Conservation (phyloP, 2,797 vertebrate genomes). For the Hemibagrus guttatus region DNA sequence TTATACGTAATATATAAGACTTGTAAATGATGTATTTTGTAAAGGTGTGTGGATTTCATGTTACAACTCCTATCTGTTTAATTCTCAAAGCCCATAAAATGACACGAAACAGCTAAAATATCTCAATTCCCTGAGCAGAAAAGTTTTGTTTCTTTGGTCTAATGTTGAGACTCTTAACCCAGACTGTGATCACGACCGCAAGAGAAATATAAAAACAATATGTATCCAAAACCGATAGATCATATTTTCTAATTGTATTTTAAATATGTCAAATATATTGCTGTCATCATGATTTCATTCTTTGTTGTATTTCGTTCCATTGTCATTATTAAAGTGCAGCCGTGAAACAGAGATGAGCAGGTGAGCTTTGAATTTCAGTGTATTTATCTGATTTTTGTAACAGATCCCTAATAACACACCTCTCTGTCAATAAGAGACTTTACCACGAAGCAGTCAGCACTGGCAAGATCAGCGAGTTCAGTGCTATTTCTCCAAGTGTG, state of each 20-base stretch:
- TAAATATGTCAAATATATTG: not conserved
- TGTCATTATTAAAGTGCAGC: not conserved
- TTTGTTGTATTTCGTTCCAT: not conserved
- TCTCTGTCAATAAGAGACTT: not conserved
- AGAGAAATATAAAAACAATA: not conserved
- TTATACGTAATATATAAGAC: not conserved
- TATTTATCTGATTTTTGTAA: constrained; percentile 7
- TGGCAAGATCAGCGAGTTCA: not conserved
- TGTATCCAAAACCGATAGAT: not conserved
- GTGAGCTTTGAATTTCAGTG: not conserved
- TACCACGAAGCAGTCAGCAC: not conserved
- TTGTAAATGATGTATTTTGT: not conserved
- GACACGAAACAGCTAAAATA: too few relatives aligned
- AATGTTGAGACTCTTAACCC: not conserved
- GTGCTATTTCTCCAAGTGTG: not conserved
- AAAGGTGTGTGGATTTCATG: not conserved
- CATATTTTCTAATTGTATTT: not conserved
- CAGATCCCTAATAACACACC: not conserved
- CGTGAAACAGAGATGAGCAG: not conserved
- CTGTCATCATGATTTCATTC: not conserved
- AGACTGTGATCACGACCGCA: not conserved
- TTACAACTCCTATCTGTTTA: not conserved
- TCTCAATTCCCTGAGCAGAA: not conserved
- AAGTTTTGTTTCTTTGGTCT: not conserved
- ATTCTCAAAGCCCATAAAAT: not conserved